Conservation (phyloP, 2,797 vertebrate species). For the Hippocampus kuda region DNA sequence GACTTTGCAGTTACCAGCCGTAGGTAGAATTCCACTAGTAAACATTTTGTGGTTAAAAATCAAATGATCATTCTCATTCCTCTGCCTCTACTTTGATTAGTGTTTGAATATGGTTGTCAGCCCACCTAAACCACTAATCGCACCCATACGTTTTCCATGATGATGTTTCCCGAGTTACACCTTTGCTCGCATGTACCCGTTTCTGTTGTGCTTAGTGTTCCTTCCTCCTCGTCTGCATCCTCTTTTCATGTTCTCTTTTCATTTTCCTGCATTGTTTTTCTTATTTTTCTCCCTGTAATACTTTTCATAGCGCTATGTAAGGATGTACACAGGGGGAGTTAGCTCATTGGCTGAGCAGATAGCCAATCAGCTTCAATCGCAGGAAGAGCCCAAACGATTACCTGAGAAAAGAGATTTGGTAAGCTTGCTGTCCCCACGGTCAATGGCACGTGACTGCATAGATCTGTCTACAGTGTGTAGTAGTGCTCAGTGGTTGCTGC, state of each 20-base stretch:
- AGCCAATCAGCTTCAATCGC: conserved; percentile 90
- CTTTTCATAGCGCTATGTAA: conserved; percentile 81
- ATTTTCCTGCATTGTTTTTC: conserved; percentile 33
- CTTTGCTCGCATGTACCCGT: conserved; percentile 3
- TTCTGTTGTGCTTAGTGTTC: neutral
- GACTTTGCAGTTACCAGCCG: neutral
- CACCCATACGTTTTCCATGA: conserved; percentile 23
- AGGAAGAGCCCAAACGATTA: conserved; percentile 77
- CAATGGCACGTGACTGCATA: conserved; percentile 22
- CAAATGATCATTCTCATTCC: neutral
- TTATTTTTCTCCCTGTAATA: conserved; percentile 27
- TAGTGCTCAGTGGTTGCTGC: conserved; percentile 4
- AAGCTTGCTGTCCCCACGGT: conserved; percentile 59
- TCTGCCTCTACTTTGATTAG: neutral
- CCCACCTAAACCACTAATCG: conserved; percentile 13
- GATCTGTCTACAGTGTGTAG: conserved; percentile 12
- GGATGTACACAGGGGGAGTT: conserved; percentile 94
- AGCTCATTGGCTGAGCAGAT: conserved; percentile 93
- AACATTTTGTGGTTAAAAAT: neutral
- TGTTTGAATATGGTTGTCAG: neutral
- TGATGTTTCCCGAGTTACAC: conserved; percentile 2
- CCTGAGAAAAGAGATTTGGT: conserved; percentile 92
- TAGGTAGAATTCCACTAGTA: neutral
- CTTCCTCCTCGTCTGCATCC: neutral
- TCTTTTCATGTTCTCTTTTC: conserved; percentile 22